Evolutionary conservation across 1,140 invertebrate genomes (phyloP).

Genomic region (Drosophila melanica): DNA sequence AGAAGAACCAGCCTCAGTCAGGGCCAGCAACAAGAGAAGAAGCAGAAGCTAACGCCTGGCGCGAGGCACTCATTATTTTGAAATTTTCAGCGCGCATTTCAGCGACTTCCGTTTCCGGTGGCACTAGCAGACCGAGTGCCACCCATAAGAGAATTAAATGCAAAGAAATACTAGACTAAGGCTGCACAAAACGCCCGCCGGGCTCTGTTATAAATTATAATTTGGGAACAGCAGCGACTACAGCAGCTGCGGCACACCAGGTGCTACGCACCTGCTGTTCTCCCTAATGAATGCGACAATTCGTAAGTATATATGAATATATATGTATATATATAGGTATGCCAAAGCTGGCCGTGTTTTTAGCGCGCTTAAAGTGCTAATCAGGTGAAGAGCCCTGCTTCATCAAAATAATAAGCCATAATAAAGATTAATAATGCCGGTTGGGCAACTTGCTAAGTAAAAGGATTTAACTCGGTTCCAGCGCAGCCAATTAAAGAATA

Average conservation of each 20-base stretch:
- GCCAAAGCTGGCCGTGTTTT: conserved; percentile 1
- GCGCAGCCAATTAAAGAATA: conserved; percentile 7
- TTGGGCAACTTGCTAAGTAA: conserved; percentile 19
- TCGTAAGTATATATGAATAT: not conserved
- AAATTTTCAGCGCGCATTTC: conserved; percentile 80
- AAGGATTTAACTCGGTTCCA: conserved; percentile 51
- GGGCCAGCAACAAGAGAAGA: not conserved
- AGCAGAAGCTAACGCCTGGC: conserved; percentile 12
- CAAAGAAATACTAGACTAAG: conserved; percentile 46
- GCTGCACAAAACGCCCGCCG: conserved; percentile 29
- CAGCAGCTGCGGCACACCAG: conserved; percentile 42
- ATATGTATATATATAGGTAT: conserved; percentile 13
- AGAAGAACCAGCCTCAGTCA: not conserved
- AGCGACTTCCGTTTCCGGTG: conserved; percentile 73
- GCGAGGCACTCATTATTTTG: conserved; percentile 75
- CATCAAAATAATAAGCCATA: conserved; percentile 25
- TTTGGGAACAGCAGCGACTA: conserved; percentile 31
- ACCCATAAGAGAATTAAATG: conserved; percentile 47
- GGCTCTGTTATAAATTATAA: conserved; percentile 54
- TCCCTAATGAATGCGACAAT: conserved; percentile 78
- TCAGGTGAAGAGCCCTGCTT: conserved; percentile 26
- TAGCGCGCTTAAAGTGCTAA: conserved; percentile 26
- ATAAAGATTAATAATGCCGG: conserved; percentile 38
- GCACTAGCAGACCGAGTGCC: conserved; percentile 30
- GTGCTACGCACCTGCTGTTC: conserved; percentile 75